Conservation (phyloP, 2,888 invertebrate species). For the Elmis aenea region DNA sequence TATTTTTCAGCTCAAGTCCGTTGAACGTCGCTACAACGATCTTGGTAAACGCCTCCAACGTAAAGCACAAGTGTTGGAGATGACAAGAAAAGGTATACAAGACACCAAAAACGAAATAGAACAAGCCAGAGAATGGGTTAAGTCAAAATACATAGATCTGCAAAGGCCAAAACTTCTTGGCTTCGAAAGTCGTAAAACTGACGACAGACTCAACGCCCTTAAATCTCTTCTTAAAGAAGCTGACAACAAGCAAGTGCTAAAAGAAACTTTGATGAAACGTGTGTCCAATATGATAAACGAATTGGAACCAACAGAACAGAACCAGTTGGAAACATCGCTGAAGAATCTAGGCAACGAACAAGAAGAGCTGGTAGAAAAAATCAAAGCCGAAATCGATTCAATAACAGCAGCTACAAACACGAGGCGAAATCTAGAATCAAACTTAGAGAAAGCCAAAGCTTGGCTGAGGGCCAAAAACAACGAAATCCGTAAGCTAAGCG, state of each 20-base stretch:
- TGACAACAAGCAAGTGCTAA: conserved; percentile 75
- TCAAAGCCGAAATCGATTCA: conserved; percentile 70
- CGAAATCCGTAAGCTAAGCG: conserved; percentile 70
- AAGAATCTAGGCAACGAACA: conserved; percentile 70
- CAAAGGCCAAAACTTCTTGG: conserved; percentile 66
- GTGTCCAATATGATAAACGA: conserved; percentile 80
- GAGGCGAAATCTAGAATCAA: conserved; percentile 70
- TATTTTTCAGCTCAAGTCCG: conserved; percentile 76
- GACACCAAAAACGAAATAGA: conserved; percentile 76
- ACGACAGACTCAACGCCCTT: conserved; percentile 65
- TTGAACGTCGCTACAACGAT: conserved; percentile 80
- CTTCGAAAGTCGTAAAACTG: conserved; percentile 71
- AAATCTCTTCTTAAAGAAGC: conserved; percentile 77
- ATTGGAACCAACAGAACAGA: conserved; percentile 78
- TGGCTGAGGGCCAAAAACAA: conserved; percentile 77
- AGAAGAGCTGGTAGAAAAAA: conserved; percentile 63
- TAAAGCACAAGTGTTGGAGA: conserved; percentile 77
- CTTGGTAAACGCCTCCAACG: conserved; percentile 78
- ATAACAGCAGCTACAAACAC: conserved; percentile 65
- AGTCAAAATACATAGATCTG: conserved; percentile 64
- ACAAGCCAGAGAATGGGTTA: conserved; percentile 74
- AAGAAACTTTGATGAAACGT: conserved; percentile 78
- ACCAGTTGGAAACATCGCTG: conserved; percentile 69
- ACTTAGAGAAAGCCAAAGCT: conserved; percentile 70
- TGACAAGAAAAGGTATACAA: conserved; percentile 77